phyloP scores from a whole-genome alignment of 2,888 invertebrate species.

The Pyrrhia umbra region DNA sequence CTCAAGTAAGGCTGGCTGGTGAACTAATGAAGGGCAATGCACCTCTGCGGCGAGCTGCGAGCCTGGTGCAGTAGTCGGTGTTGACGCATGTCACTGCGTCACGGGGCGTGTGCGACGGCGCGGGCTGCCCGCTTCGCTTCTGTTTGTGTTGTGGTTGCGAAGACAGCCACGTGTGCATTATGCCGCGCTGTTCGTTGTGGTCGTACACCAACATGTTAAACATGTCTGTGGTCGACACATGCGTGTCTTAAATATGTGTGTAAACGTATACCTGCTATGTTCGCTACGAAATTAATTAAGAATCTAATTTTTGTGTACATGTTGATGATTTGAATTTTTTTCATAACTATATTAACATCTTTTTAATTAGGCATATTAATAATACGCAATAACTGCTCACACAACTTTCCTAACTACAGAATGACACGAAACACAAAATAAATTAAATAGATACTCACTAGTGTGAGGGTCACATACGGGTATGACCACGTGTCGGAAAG shows the following conservation, averaged over 20 bases:
- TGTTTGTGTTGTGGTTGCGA: constrained; percentile 55
- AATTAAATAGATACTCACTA: constrained; percentile 31
- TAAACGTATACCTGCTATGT: constrained; percentile 4
- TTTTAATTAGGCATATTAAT: constrained; percentile 8
- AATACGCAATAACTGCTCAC: neutral
- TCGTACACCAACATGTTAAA: constrained; percentile 22
- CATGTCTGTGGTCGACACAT: constrained; percentile 30
- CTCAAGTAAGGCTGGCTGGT: constrained; percentile 45
- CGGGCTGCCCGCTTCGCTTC: constrained; percentile 48
- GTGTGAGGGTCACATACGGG: constrained; percentile 67
- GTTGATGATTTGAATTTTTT: neutral
- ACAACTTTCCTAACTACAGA: constrained; percentile 19
- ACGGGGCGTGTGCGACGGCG: constrained; percentile 80
- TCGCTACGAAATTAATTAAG: neutral
- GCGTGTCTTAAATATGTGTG: constrained; percentile 32
- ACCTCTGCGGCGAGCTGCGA: constrained; percentile 75
- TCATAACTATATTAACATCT: neutral
- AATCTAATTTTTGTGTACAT: neutral
- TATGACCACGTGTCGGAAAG: constrained; percentile 80
- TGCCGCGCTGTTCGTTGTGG: constrained; percentile 5
- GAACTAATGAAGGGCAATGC: constrained; percentile 66
- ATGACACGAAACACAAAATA: constrained; percentile 16
- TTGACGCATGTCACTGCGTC: constrained; percentile 90
- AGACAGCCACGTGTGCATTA: constrained; percentile 41
- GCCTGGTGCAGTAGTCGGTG: constrained; percentile 82